Conservation (phyloP, 2,113 vertebrate species). For the Cyprinodon variegatus region DNA sequence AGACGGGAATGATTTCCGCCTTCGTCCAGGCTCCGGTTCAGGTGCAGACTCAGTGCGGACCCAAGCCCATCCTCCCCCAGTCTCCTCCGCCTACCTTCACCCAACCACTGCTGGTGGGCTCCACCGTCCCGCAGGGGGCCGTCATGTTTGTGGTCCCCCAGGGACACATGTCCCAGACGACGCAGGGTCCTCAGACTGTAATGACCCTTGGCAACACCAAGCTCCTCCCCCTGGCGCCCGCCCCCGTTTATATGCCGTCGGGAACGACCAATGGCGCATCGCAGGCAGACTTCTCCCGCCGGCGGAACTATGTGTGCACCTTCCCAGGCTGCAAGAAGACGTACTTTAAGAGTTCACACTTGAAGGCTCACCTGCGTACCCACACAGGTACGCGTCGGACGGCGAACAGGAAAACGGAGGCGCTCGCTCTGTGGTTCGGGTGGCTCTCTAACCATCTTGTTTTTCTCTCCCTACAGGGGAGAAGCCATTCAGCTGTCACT, state of each 20-base stretch:
- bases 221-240: constrained; percentile 92
- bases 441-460: neutral
- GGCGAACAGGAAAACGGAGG: neutral
- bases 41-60: constrained; percentile 62
- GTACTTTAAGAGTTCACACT: constrained; percentile 98
- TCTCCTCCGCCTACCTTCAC: constrained; percentile 63
- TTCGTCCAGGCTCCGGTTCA: constrained; percentile 85
- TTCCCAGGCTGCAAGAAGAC: constrained; percentile 96
- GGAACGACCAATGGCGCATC: constrained; percentile 60
- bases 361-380: constrained; percentile 97
- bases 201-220: constrained; percentile 89
- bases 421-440: too few species aligned
- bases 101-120: constrained; percentile 86
- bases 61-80: constrained; percentile 84
- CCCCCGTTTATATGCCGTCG: constrained; percentile 87
- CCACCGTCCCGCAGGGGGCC: constrained; percentile 85
- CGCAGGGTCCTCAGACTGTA: constrained; percentile 72
- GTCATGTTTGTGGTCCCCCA: constrained; percentile 92
- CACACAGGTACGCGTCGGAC: constrained; percentile 87
- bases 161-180: constrained; percentile 69
- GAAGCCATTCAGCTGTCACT: constrained; percentile 96
- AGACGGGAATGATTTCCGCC: constrained; percentile 83
- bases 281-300: constrained; percentile 90
- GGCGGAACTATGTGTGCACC: constrained; percentile 92
- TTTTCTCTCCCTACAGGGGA: constrained; percentile 81